Evolutionary conservation across 2,113 vertebrate species (phyloP).

Genomic region (Burhinus oedicnemus): DNA sequence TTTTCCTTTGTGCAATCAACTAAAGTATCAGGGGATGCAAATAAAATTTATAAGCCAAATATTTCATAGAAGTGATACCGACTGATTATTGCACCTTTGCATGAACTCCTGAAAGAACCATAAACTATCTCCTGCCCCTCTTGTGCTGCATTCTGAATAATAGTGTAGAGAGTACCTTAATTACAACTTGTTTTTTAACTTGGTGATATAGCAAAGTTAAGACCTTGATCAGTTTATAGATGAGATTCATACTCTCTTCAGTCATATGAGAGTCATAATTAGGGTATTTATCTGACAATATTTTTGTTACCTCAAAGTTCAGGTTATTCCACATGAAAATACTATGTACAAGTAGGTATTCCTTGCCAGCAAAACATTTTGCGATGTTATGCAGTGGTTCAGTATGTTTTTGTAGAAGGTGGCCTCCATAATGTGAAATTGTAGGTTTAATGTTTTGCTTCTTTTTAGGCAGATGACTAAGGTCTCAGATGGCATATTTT

Average conservation of each 20-base stretch:
- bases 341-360: background rate
- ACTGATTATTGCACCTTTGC: background rate
- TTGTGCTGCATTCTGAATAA: background rate
- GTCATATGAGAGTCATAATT: background rate
- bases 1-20: background rate
- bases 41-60: background rate
- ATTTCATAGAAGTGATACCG: background rate
- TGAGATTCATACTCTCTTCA: background rate
- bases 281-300: background rate
- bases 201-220: background rate
- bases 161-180: background rate
- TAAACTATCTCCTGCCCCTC: background rate
- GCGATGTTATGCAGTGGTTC: background rate
- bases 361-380: background rate
- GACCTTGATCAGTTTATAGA: background rate
- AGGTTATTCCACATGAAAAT: background rate
- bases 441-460: conserved; percentile 21
- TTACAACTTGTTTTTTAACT: background rate
- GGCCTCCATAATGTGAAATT: conserved; percentile 6
- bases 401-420: background rate
- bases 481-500: conserved; percentile 16
- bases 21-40: background rate
- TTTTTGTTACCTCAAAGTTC: background rate
- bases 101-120: background rate
- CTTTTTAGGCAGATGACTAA: background rate